Evolutionary conservation across 2,113 vertebrate species (phyloP), one percentile per base, ranked within the genome.

Genomic region (rat (Rattus norvegicus)): DNA sequence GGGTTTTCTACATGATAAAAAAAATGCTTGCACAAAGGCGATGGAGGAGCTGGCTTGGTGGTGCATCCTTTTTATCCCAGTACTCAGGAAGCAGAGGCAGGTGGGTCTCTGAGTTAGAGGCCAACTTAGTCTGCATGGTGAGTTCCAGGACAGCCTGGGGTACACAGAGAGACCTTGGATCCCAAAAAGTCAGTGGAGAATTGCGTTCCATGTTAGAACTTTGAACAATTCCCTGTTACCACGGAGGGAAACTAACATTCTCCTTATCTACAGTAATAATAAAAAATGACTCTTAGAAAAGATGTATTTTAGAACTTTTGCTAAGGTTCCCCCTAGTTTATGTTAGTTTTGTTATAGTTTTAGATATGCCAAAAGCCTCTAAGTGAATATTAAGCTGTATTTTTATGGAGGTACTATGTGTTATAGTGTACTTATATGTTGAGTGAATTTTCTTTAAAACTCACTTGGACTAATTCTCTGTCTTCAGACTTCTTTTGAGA

Each of bases 361-460:
- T 92, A n/a, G 94, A 30, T 95, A 94, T 90, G 17, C 70, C 33
- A 72, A 72, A n/a, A 72, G 36, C 70, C 70, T 91, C 0, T 88
- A 81, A 85, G 33, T 70, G 76, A 97, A 33, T 76, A 33, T 81
- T 96, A 95, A 93, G 16, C n/a, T 88, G 5, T 95, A 52, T 95
- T 93, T 97, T 95, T 16, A 65, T 92, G 80, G 61, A 83, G 72
- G 3, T n/a, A 24, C 59, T 94, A 65, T 76, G 43, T 20, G 73
- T 70, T 94, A 85, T 72, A 49, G 72, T 61, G 47, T 22, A 61
- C n/a, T 96, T 85, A 19, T 90, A 52, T 93, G 90, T 94, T 95
- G 94, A 93, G 90, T 83, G 92, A 93, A 88, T 97, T 79, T 91
- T 92, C 28, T 92, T 95, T 87, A 93, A 84, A 90, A 80, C 39